Evolutionary conservation across 1,140 invertebrate genomes (phyloP).

Genomic region (Cepaea nemoralis): DNA sequence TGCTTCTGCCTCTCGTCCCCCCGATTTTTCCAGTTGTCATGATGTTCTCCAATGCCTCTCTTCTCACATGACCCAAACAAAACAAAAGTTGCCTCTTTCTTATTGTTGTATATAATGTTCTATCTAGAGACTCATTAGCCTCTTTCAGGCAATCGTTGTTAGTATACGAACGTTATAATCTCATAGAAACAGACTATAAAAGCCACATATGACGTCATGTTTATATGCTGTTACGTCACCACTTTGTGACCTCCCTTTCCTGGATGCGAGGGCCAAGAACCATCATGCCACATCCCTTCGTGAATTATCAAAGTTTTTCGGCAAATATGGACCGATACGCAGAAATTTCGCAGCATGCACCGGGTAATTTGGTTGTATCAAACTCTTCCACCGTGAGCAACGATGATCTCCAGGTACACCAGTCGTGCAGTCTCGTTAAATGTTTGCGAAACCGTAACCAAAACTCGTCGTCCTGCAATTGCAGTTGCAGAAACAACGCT

Average conservation of each 20-base stretch:
- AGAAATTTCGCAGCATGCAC: conserved; percentile 18
- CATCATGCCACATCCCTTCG: conserved; percentile 30
- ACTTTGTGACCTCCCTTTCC: conserved; percentile 20
- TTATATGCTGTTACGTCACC: neutral
- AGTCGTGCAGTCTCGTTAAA: neutral
- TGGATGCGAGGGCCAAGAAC: conserved; percentile 17
- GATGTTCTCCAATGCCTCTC: too few relatives aligned
- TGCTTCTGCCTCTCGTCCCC: too few relatives aligned
- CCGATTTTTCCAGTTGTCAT: too few relatives aligned
- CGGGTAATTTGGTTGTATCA: conserved; percentile 23
- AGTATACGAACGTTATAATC: too few relatives aligned
- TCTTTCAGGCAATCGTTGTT: too few relatives aligned
- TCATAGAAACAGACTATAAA: conserved; percentile 31
- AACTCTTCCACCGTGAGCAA: neutral
- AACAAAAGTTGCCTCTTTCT: too few relatives aligned
- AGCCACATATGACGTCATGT: neutral
- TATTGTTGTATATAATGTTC: too few relatives aligned
- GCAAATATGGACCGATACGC: conserved; percentile 9
- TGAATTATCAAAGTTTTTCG: conserved; percentile 21
- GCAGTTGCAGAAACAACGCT: neutral
- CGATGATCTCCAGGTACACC: neutral
- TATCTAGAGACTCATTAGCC: too few relatives aligned
- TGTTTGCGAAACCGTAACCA: conserved; percentile 6
- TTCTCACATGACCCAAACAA: too few relatives aligned
- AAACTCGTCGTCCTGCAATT: neutral